Conservation (phyloP, 2,888 invertebrate species). For the Trissoscelio sp. region DNA sequence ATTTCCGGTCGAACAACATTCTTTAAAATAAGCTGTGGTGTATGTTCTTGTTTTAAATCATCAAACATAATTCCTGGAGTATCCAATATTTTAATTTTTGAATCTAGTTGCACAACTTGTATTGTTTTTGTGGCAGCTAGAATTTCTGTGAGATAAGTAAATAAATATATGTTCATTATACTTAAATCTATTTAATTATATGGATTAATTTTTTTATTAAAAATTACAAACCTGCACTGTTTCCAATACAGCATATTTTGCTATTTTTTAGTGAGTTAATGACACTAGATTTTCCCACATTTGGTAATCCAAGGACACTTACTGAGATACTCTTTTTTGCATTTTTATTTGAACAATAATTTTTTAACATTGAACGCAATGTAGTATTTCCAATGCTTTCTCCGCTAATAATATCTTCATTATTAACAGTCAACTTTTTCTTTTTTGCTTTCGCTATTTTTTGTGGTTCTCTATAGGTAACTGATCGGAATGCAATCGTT, state of each 20-base stretch:
- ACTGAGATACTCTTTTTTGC: slow-evolving; percentile 95
- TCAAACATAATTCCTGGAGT: slow-evolving; percentile 98
- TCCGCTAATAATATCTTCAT: slow-evolving; percentile 89
- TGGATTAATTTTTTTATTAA: neutral
- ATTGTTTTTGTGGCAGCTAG: slow-evolving; percentile 88
- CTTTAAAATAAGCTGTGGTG: slow-evolving; percentile 91
- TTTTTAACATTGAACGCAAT: slow-evolving; percentile 94
- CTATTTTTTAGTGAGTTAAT: slow-evolving; percentile 98
- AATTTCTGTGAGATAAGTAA: too few relatives aligned
- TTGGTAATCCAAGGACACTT: slow-evolving; percentile 98
- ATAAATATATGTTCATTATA: too few relatives aligned
- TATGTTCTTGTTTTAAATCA: slow-evolving; percentile 84
- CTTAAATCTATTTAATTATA: neutral
- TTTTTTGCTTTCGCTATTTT: slow-evolving; percentile 88
- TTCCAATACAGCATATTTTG: slow-evolving; percentile 96
- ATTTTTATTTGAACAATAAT: slow-evolving; percentile 95
- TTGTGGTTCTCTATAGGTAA: slow-evolving; percentile 91
- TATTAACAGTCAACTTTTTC: slow-evolving; percentile 74
- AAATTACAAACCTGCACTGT: slow-evolving; percentile 90
- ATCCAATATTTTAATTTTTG: slow-evolving; percentile 97
- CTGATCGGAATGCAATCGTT: slow-evolving; percentile 93
- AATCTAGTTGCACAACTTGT: slow-evolving; percentile 97
- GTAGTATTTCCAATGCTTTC: slow-evolving; percentile 97
- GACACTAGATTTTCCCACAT: slow-evolving; percentile 99
- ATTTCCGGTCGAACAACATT: slow-evolving; percentile 94